These are phyloP conservation scores for Stictonetta naevosa DNA, from an alignment of 2,113 vertebrate genomes.

Conservation along the genomic window DNA sequence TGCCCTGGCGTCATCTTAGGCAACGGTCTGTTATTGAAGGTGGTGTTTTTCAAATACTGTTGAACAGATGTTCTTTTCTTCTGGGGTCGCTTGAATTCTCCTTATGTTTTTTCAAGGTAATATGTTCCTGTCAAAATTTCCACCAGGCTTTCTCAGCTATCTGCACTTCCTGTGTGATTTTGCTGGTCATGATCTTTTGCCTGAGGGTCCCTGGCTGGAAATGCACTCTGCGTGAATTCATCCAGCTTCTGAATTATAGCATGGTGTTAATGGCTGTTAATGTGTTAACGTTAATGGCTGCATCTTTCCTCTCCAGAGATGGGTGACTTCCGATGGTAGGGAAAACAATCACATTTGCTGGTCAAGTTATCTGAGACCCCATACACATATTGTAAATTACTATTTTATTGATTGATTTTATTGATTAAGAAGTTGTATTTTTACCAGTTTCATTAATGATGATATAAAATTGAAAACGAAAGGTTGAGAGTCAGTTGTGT, in stretches of 20 bases:
- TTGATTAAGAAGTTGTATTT: not conserved
- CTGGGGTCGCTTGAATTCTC: not conserved
- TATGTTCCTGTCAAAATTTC: not conserved
- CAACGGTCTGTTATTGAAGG: not conserved
- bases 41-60: not conserved
- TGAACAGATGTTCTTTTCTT: not conserved
- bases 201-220: not conserved
- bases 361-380: not conserved
- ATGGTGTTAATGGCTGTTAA: not conserved
- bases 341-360: not conserved
- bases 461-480: not conserved
- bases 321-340: not conserved
- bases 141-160: not conserved
- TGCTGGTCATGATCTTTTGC: not conserved
- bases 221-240: not conserved
- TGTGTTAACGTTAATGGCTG: not conserved
- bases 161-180: not conserved
- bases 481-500: not conserved
- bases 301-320: not conserved
- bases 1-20: not conserved
- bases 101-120: not conserved
- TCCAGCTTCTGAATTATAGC: not conserved
- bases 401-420: not conserved
- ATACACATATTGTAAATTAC: not conserved
- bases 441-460: not conserved